A percentile compares a stretch with the other conserved stretches of the same genome.
These are phyloP conservation scores for Microctonus hyperodae DNA, from an alignment of 2,888 invertebrate species.

Conservation along the genomic window DNA sequence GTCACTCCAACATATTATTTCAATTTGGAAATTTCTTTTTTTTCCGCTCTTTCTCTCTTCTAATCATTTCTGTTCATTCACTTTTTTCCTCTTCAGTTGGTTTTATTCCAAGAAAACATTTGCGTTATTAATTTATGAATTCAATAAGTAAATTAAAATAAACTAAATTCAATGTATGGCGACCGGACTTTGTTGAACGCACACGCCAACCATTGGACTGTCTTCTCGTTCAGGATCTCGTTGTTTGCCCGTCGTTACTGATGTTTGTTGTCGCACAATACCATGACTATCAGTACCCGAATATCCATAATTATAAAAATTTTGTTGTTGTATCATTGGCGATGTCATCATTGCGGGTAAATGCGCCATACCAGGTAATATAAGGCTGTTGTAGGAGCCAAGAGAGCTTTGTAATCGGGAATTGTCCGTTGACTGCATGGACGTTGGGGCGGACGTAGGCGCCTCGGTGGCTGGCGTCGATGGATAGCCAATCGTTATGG, in stretches of 20 bases:
- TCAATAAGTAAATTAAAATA: constrained; percentile 8
- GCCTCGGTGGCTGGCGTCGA: constrained; percentile 42
- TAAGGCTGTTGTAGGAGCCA: constrained; percentile 62
- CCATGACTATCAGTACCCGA: constrained; percentile 56
- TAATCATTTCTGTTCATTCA: constrained; percentile 18
- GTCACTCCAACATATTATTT: constrained; percentile 7
- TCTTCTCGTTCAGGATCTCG: constrained; percentile 69
- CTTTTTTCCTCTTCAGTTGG: constrained; percentile 30
- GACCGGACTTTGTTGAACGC: constrained; percentile 91
- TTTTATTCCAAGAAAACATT: constrained; percentile 13
- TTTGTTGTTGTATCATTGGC: constrained; percentile 57
- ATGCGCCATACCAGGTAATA: constrained; percentile 63
- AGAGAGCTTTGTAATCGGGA: constrained; percentile 64
- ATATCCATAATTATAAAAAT: constrained; percentile 60
- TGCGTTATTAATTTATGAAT: background rate
- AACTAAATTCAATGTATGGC: constrained; percentile 76
- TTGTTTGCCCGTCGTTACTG: constrained; percentile 57
- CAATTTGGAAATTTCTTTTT: background rate
- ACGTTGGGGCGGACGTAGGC: constrained; percentile 51
- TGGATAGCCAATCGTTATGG: constrained; percentile 50
- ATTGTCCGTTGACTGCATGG: constrained; percentile 58
- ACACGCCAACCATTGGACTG: constrained; percentile 87
- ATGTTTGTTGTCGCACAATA: constrained; percentile 55
- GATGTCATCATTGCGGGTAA: constrained; percentile 60
- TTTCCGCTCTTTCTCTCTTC: too few relatives aligned